These are phyloP conservation scores for Indri indri DNA, from an alignment of 2,113 vertebrate genomes.

Conservation along the genomic window DNA sequence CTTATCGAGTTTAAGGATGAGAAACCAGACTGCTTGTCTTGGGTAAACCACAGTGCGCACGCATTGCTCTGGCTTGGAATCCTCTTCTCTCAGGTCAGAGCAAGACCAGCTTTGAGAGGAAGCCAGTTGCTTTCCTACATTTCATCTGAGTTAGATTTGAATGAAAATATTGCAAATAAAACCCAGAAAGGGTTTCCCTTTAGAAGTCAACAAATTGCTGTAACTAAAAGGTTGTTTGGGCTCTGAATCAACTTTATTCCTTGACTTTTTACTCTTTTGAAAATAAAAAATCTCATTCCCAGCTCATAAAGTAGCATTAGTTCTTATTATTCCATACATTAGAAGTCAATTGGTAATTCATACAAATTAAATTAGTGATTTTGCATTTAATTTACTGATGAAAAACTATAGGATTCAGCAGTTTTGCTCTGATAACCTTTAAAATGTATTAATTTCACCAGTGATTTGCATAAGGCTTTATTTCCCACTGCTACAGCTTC, in stretches of 20 bases:
- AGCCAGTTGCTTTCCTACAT: not conserved
- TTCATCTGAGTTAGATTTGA: slow-evolving; percentile 44
- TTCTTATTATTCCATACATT: slow-evolving; percentile 64
- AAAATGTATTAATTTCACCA: slow-evolving; percentile 82
- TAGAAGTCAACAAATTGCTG: slow-evolving; percentile 53
- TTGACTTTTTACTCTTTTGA: slow-evolving; percentile 59
- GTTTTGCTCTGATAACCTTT: slow-evolving; percentile 81
- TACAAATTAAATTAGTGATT: slow-evolving; percentile 83
- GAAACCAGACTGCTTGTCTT: not conserved
- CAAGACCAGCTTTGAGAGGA: not conserved
- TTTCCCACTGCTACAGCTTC: slow-evolving; percentile 74
- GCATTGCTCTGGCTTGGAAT: not conserved
- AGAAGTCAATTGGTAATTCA: slow-evolving; percentile 51
- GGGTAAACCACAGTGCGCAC: not conserved
- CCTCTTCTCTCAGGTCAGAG: not conserved
- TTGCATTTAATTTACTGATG: slow-evolving; percentile 77
- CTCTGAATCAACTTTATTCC: slow-evolving; percentile 53
- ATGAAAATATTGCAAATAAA: slow-evolving; percentile 16
- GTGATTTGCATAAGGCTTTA: slow-evolving; percentile 80
- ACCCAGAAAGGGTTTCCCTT: not conserved
- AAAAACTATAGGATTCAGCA: slow-evolving; percentile 81
- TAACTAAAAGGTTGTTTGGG: slow-evolving; percentile 42
- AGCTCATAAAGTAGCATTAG: slow-evolving; percentile 38
- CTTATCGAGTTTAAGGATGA: not conserved
- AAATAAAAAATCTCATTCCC: slow-evolving; percentile 66